Conservation (phyloP, 2,888 invertebrate species). For the Tetragonula carbonaria region DNA sequence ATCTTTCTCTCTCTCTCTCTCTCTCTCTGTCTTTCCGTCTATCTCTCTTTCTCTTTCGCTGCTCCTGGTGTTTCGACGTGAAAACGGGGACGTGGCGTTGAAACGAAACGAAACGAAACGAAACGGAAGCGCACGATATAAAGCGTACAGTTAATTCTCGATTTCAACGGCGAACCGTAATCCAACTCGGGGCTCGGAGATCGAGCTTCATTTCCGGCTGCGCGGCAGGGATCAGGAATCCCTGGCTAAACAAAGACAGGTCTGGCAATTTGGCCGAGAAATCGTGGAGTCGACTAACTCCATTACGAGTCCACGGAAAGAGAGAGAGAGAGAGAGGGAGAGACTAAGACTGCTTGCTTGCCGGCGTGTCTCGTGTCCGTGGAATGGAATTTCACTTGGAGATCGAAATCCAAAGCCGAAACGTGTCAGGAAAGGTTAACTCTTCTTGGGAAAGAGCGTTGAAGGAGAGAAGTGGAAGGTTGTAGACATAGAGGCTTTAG, state of each 20-base stretch:
- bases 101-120: slow-evolving; percentile 1
- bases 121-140: slow-evolving; percentile 18
- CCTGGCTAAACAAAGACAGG: slow-evolving; percentile 49
- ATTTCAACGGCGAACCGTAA: slow-evolving; percentile 32
- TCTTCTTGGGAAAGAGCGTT: background rate
- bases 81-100: background rate
- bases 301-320: slow-evolving; percentile 13
- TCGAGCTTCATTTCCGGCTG: slow-evolving; percentile 40
- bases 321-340: background rate
- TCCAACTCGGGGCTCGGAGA: slow-evolving; percentile 10
- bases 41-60: background rate
- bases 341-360: background rate
- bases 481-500: background rate
- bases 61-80: background rate
- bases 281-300: slow-evolving; percentile 39
- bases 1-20: too few species aligned
- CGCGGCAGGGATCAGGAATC: slow-evolving; percentile 35
- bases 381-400: slow-evolving; percentile 42
- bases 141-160: slow-evolving; percentile 34
- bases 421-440: background rate
- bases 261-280: slow-evolving; percentile 41
- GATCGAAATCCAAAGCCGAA: slow-evolving; percentile 18
- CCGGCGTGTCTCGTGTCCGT: too few species aligned
- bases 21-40: background rate
- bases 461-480: background rate